Evolutionary conservation across 1,140 invertebrate genomes (phyloP).

Genomic region (Drosophila repleta): DNA sequence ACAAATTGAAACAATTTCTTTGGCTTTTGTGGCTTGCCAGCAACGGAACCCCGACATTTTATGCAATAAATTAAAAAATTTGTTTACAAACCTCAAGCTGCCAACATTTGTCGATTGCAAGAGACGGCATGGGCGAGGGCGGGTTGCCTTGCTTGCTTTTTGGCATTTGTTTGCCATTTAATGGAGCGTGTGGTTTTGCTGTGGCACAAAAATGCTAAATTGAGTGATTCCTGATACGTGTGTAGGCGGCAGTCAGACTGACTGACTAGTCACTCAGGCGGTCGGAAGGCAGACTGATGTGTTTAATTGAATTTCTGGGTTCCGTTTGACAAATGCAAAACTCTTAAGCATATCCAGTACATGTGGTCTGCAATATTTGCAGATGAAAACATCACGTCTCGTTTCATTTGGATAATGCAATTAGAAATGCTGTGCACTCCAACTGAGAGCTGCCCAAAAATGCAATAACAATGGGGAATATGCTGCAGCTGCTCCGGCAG

Average conservation of each 20-base stretch:
- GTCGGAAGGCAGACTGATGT: conserved; percentile 31
- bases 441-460: not conserved
- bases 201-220: conserved; percentile 54
- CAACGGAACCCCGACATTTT: conserved; percentile 66
- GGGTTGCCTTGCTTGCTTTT: conserved; percentile 13
- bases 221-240: conserved; percentile 70
- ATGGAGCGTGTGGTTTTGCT: conserved; percentile 64
- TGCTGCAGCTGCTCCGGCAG: no score
- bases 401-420: conserved; percentile 2
- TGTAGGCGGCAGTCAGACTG: not conserved
- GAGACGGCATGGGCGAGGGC: not conserved
- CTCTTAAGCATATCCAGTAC: conserved; percentile 31
- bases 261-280: no score
- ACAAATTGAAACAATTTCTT: conserved; percentile 83
- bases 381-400: conserved; percentile 8
- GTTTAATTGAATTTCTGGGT: conserved; percentile 62
- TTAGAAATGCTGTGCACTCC: not conserved
- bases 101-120: conserved; percentile 1
- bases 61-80: conserved; percentile 81
- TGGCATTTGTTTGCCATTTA: conserved; percentile 71
- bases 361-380: conserved; percentile 8
- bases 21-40: conserved; percentile 72
- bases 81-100: conserved; percentile 58
- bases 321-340: conserved; percentile 49
- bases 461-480: not conserved